A percentile compares a stretch with the other conserved stretches of the same genome.
phyloP scores from a whole-genome alignment of 2,888 invertebrate genomes.

The Anthrax anthrax region DNA sequence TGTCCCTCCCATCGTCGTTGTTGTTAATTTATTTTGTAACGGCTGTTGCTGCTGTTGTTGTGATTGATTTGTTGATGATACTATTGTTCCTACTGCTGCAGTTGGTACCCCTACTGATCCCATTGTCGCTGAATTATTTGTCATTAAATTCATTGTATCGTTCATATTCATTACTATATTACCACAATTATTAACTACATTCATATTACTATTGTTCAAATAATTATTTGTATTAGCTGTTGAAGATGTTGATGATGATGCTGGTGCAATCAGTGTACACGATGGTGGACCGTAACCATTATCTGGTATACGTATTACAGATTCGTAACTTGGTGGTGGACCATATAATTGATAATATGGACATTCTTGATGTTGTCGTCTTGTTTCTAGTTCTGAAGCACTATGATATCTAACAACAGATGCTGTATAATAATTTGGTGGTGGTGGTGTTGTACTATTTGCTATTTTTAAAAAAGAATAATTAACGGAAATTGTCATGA shows the following conservation, averaged over 20 bases:
- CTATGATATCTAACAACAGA: slow-evolving; percentile 10
- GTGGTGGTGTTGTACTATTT: slow-evolving; percentile 9
- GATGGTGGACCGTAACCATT: slow-evolving; percentile 9
- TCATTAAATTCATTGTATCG: no score
- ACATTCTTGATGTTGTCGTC: slow-evolving; percentile 20
- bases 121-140: no score
- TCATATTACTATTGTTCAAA: no score
- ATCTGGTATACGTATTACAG: slow-evolving; percentile 23
- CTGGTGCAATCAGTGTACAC: slow-evolving; percentile 7
- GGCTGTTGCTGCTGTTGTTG: background rate
- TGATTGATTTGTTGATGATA: background rate
- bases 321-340: slow-evolving; percentile 38
- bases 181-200: background rate
- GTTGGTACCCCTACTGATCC: no score
- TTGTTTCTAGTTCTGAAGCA: slow-evolving; percentile 7
- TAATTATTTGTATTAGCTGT: background rate
- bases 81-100: background rate
- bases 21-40: background rate
- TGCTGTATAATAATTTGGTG: slow-evolving; percentile 13
- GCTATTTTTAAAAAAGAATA: slow-evolving; percentile 3
- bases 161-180: no score
- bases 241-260: background rate
- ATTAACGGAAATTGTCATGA: background rate
- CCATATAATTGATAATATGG: slow-evolving; percentile 37
- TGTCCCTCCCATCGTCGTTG: no score